Evolutionary conservation across 2,797 vertebrate species (phyloP).

Genomic region (Orientallactaga sibirica): DNA sequence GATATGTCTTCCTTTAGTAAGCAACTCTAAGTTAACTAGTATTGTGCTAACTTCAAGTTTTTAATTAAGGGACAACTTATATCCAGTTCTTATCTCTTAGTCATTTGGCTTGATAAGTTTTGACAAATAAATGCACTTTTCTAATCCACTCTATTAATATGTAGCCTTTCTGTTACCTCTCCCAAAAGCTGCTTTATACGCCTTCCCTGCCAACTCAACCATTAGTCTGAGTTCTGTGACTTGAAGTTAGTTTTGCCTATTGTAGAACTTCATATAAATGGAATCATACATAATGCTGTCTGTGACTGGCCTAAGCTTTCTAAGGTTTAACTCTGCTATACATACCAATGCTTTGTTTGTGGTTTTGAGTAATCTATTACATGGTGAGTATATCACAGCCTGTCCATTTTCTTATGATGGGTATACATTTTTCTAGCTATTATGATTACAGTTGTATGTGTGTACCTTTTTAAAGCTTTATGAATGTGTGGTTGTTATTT

Average conservation of each 20-base stretch:
- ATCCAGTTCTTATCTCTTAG: slow-evolving; percentile 4
- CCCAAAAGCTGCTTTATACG: not conserved
- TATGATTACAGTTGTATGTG: not conserved
- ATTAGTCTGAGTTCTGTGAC: not conserved
- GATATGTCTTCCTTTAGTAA: slow-evolving; percentile 21
- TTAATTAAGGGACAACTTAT: slow-evolving; percentile 27
- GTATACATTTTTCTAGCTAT: not conserved
- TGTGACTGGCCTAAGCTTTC: not conserved
- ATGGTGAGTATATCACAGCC: not conserved
- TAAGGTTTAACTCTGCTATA: not conserved
- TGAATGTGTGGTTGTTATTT: slow-evolving; percentile 27
- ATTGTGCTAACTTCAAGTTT: slow-evolving; percentile 53
- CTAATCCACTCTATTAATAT: not conserved
- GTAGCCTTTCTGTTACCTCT: not conserved
- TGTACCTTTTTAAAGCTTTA: not conserved
- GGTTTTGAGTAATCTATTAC: not conserved
- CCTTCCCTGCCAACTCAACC: not conserved
- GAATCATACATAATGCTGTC: not conserved
- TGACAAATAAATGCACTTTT: not conserved
- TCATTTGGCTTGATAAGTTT: not conserved
- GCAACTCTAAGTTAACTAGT: not conserved
- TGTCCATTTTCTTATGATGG: not conserved
- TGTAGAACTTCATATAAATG: slow-evolving; percentile 16
- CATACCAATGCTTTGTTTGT: not conserved
- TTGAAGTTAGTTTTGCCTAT: slow-evolving; percentile 35